Evolutionary conservation across 1,140 invertebrate genomes (phyloP).

Genomic region (Pachypeltis micranthus): DNA sequence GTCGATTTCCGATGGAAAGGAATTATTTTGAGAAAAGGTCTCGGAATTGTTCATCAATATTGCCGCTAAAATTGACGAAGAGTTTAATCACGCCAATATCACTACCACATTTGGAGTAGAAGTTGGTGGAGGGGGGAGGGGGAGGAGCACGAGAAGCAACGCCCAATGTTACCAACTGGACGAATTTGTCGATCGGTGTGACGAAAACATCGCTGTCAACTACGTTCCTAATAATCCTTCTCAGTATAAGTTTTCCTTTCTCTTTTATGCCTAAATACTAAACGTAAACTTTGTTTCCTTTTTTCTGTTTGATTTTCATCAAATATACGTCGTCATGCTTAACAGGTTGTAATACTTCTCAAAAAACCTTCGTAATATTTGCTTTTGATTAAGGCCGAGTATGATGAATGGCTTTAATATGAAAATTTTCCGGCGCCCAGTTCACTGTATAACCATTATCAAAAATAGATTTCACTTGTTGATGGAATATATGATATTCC

Average conservation of each 20-base stretch:
- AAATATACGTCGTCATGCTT: slow-evolving; percentile 30
- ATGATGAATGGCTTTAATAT: slow-evolving; percentile 17
- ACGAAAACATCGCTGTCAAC: too few species aligned
- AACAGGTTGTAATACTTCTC: slow-evolving; percentile 27
- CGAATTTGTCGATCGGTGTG: too few species aligned
- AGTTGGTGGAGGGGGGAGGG: too few species aligned
- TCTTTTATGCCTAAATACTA: not conserved
- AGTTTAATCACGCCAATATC: too few species aligned
- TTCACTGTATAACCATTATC: slow-evolving; percentile 21
- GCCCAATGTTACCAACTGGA: too few species aligned
- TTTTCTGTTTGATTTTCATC: slow-evolving; percentile 29
- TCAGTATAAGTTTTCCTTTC: not conserved
- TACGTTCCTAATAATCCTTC: too few species aligned
- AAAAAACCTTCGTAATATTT: slow-evolving; percentile 25
- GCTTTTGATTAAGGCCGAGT: slow-evolving; percentile 24
- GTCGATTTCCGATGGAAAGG: too few species aligned
- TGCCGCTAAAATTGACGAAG: too few species aligned
- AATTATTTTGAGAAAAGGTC: too few species aligned
- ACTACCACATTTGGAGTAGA: too few species aligned
- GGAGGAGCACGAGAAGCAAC: too few species aligned
- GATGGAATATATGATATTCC: slow-evolving; percentile 23
- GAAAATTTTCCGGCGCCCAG: slow-evolving; percentile 21
- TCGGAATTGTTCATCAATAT: too few species aligned
- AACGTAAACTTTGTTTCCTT: slow-evolving; percentile 31
- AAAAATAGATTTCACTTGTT: slow-evolving; percentile 19